These are phyloP conservation scores for Papilio xuthus DNA, from an alignment of 1,140 invertebrate genomes.

Conservation along the genomic window DNA sequence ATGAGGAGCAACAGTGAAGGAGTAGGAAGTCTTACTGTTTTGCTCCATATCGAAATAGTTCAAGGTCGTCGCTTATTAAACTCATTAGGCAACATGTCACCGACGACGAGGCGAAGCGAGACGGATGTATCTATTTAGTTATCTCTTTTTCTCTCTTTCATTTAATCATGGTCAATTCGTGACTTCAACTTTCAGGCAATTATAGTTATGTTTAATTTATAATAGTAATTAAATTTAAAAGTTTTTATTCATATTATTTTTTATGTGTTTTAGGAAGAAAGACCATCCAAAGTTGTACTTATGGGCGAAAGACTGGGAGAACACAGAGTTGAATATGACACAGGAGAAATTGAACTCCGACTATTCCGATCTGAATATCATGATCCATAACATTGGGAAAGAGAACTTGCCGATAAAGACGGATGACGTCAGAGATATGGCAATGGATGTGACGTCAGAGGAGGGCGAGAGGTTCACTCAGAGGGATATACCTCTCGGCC, in stretches of 20 bases:
- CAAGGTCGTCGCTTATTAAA: background rate
- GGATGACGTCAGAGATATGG: conserved; percentile 50
- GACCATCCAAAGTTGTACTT: conserved; percentile 92
- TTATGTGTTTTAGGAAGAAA: conserved; percentile 82
- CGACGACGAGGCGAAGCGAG: too few relatives aligned
- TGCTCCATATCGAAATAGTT: too few relatives aligned
- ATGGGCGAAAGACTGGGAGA: conserved; percentile 92
- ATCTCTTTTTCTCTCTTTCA: too few relatives aligned
- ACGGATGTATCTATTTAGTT: background rate
- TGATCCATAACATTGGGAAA: conserved; percentile 65
- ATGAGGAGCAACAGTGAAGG: too few relatives aligned
- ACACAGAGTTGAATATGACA: conserved; percentile 65
- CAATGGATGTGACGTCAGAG: conserved; percentile 46
- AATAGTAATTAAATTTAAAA: too few relatives aligned
- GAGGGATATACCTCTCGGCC: conserved; percentile 41
- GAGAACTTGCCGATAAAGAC: conserved; percentile 60
- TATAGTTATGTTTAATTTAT: too few relatives aligned
- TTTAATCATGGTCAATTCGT: too few relatives aligned
- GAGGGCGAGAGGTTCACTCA: conserved; percentile 54
- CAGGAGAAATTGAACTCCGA: conserved; percentile 66
- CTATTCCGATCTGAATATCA: conserved; percentile 65
- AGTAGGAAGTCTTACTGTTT: too few relatives aligned
- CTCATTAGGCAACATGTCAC: too few relatives aligned
- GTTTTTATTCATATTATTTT: too few relatives aligned
- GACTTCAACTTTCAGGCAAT: too few relatives aligned